Conservation (phyloP, 2,888 invertebrate genomes). For the Chaetogeoica ovagalla region DNA sequence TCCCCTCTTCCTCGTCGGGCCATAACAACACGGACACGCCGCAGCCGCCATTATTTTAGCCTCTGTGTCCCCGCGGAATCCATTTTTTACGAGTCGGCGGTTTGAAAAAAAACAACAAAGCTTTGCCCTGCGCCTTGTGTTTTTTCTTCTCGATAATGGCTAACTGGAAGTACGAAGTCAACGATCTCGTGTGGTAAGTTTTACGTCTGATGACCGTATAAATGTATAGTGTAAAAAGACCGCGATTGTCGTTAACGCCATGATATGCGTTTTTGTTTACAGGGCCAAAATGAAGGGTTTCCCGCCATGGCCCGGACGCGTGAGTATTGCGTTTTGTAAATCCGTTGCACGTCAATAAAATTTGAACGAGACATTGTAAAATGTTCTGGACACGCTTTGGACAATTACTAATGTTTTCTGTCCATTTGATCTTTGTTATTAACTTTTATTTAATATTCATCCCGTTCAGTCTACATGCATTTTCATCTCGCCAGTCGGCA, state of each 20-base stretch:
- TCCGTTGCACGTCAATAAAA: neutral
- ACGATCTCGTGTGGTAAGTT: slow-evolving; percentile 64
- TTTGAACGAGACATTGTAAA: neutral
- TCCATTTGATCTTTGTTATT: neutral
- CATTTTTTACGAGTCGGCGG: neutral
- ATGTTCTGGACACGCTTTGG: neutral
- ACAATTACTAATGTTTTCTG: neutral
- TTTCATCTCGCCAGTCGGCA: neutral
- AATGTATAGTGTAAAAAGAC: slow-evolving; percentile 13
- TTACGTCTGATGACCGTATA: neutral
- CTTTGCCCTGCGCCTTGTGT: neutral
- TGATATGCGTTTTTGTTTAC: slow-evolving; percentile 61
- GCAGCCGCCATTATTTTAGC: slow-evolving; percentile 51
- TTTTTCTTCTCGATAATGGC: neutral
- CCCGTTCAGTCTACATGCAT: neutral
- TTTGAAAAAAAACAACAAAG: neutral
- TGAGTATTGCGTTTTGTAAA: slow-evolving; percentile 64
- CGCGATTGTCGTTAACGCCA: slow-evolving; percentile 17
- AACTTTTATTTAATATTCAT: neutral
- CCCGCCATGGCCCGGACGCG: slow-evolving; percentile 95
- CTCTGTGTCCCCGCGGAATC: neutral
- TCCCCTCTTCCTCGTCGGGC: slow-evolving; percentile 28
- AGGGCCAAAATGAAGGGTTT: slow-evolving; percentile 99
- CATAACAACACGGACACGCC: slow-evolving; percentile 52
- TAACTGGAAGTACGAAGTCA: slow-evolving; percentile 26